Conservation (phyloP, 92 coral and sea anemone species). For the Anthopleura xanthogrammica region DNA sequence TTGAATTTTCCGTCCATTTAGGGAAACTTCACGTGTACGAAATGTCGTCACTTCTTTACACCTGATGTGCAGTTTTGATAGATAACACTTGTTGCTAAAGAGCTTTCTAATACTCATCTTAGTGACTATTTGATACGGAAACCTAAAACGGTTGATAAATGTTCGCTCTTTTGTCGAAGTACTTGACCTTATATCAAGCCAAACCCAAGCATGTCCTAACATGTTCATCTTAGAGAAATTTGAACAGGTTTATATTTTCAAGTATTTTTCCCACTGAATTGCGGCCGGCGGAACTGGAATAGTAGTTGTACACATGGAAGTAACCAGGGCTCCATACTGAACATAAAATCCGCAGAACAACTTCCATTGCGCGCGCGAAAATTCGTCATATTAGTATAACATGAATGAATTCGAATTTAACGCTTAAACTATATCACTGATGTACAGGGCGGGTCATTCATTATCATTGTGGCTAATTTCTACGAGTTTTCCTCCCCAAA, state of each 20-base stretch:
- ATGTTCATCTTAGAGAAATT: no score
- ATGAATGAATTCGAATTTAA: no score
- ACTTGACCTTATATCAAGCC: not conserved
- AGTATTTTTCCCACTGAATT: no score
- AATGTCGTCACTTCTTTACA: not conserved
- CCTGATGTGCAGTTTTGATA: not conserved
- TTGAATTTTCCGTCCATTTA: not conserved
- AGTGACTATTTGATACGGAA: not conserved
- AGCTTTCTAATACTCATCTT: not conserved
- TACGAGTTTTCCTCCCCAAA: not conserved
- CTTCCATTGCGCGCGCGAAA: no score
- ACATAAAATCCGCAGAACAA: no score
- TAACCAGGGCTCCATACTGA: no score
- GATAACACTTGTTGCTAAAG: conserved; percentile 4
- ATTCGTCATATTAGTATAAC: no score
- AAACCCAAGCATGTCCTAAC: no score
- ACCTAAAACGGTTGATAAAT: not conserved
- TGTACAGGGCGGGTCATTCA: not conserved
- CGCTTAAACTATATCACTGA: not conserved
- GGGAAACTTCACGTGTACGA: not conserved
- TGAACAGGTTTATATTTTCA: no score
- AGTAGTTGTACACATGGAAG: no score
- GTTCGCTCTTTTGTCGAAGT: not conserved
- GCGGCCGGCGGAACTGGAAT: no score
- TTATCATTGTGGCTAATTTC: not conserved